Evolutionary conservation across 1,140 invertebrate genomes (phyloP), one percentile per base, ranked within the genome.

Genomic region (Cotesia typhae): DNA sequence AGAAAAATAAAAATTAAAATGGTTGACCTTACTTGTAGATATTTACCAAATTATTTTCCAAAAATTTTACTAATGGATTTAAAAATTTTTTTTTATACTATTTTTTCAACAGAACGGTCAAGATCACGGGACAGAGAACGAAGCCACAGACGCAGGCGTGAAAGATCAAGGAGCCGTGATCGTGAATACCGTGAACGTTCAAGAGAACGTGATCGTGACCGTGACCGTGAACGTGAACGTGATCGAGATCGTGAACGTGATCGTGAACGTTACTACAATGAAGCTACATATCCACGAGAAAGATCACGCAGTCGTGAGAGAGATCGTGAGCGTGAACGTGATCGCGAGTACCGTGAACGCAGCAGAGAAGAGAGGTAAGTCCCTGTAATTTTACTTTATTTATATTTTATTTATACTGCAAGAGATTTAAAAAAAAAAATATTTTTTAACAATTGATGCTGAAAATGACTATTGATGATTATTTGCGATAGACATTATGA

Each of bases 91-190:
- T 1, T 2, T 57, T 17, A 47, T 60, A 17, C 2, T 75, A 64
- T 28, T 71, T 14, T 55, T 63, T 67, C 14, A 73, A 0, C 75
- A 90, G 90, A 91, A 75, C 90, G 95, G 20, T 96, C 94, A 0
- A 86, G 91, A 75, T 93, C 92, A 3, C 90, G 95, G 64, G 94
- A 96, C 61, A 87, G 95, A 70, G 95, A 91, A 79, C 90, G 88
- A 82, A 90, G 83, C 78, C 90, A 90, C 76, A 86, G 92, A 71
- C 89, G 90, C 20, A 88, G 92, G 6, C 88, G 94, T 1, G 94
- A 95, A n/a, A 87, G 94, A 66, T 95, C 94, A 20, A 89, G 94
- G 36, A 93, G 93, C 70, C 88, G 94, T 2, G 95, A 95, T 80
- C 84, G 94, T 6, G 94, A 94, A 37, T 90, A 91, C 67, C 84